Percentiles rank a stretch among this genome's conserved stretches.
Conservation (phyloP, 2,797 vertebrate species). For the Siniperca obscura region DNA sequence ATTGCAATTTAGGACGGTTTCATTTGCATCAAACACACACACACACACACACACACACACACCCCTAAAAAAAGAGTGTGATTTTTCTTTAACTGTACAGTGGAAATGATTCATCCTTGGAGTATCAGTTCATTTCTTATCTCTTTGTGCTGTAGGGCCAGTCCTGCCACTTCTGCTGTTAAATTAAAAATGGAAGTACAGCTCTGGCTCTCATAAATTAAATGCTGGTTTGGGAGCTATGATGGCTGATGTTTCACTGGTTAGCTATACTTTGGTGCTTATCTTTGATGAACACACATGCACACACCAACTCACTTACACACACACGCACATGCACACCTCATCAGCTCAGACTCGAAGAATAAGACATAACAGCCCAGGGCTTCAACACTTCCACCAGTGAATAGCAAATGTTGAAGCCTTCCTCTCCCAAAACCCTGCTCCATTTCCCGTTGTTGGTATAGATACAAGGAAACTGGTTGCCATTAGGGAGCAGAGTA, state of each 20-base stretch:
- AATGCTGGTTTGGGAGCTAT: conserved; percentile 60
- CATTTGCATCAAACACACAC: conserved; percentile 23
- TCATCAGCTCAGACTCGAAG: conserved; percentile 40
- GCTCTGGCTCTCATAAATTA: conserved; percentile 60
- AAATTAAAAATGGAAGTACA: conserved; percentile 60
- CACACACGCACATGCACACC: conserved; percentile 4
- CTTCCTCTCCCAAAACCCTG: conserved; percentile 29
- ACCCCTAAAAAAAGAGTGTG: conserved; percentile 11
- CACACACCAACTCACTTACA: conserved; percentile 5
- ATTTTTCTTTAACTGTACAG: conserved; percentile 31
- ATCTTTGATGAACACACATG: conserved; percentile 45
- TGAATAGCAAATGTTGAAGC: conserved; percentile 34
- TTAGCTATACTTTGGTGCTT: conserved; percentile 38
- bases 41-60: conserved; percentile 12
- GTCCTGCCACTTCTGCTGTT: conserved; percentile 44
- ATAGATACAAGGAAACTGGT: conserved; percentile 57
- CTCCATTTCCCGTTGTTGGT: conserved; percentile 47
- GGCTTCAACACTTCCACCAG: conserved; percentile 32
- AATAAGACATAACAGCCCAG: conserved; percentile 42
- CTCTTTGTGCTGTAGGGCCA: conserved; percentile 46
- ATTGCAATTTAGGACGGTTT: conserved; percentile 33
- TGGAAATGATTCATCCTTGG: conserved; percentile 40
- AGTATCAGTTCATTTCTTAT: conserved; percentile 47
- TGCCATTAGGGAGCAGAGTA: conserved; percentile 64
- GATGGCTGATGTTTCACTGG: conserved; percentile 61